Evolutionary conservation across 2,888 invertebrate genomes (phyloP).

Genomic region (Noctua janthina): DNA sequence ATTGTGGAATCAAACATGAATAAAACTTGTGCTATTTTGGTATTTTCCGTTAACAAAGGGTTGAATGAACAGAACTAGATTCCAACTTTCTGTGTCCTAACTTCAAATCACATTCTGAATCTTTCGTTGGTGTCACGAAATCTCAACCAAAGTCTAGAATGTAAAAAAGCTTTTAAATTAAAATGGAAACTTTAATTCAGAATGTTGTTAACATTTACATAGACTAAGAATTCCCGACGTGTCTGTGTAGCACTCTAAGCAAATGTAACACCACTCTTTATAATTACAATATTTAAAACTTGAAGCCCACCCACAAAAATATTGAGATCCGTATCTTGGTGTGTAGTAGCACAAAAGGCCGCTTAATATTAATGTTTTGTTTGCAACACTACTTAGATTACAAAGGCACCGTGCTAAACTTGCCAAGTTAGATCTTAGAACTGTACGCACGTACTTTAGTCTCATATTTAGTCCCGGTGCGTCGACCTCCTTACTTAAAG

Average conservation of each 20-base stretch:
- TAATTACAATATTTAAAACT: slow-evolving; percentile 45
- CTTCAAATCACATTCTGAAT: slow-evolving; percentile 9
- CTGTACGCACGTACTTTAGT: slow-evolving; percentile 43
- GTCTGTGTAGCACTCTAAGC: not conserved
- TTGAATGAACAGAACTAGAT: slow-evolving; percentile 27
- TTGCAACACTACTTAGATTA: slow-evolving; percentile 56
- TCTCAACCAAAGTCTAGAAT: not conserved
- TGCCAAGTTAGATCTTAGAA: slow-evolving; percentile 47
- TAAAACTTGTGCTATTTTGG: slow-evolving; percentile 52
- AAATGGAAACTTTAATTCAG: slow-evolving; percentile 13
- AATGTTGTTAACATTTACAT: slow-evolving; percentile 4
- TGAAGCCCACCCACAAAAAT: slow-evolving; percentile 56
- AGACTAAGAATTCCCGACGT: slow-evolving; percentile 1
- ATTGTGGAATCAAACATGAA: slow-evolving; percentile 45
- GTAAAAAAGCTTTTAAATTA: slow-evolving; percentile 6
- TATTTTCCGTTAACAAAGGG: slow-evolving; percentile 22
- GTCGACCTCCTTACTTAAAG: slow-evolving; percentile 65
- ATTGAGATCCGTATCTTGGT: slow-evolving; percentile 48
- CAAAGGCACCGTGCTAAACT: slow-evolving; percentile 52
- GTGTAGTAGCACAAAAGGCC: slow-evolving; percentile 35
- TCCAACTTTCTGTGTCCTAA: not conserved
- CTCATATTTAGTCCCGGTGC: slow-evolving; percentile 64
- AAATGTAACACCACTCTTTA: slow-evolving; percentile 27
- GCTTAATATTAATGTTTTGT: slow-evolving; percentile 54
- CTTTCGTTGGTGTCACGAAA: slow-evolving; percentile 14